phyloP scores from a whole-genome alignment of 2,797 vertebrate genomes.

The Chrysocyon brachyurus region DNA sequence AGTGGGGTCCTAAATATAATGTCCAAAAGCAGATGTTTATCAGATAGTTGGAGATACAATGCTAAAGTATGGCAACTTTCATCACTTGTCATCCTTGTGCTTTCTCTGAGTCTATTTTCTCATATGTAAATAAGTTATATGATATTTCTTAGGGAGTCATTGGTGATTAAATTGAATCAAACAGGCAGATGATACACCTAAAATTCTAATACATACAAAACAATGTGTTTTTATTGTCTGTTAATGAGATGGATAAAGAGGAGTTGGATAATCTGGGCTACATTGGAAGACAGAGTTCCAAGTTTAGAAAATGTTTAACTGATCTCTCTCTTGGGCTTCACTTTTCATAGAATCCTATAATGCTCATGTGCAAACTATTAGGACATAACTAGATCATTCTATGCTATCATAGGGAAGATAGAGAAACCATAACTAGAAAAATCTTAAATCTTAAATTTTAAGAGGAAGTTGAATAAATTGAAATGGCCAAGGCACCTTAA shows the following conservation, averaged over 20 bases:
- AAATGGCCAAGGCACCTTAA: conserved; percentile 24
- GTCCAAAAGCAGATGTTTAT: neutral
- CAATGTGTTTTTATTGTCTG: conserved; percentile 47
- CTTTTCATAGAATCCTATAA: conserved; percentile 44
- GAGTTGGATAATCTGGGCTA: neutral
- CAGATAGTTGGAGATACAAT: conserved; percentile 17
- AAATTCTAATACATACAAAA: conserved; percentile 54
- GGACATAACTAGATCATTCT: neutral
- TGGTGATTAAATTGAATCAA: conserved; percentile 63
- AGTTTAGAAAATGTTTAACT: conserved; percentile 41
- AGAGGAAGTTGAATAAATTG: neutral
- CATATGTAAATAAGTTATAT: conserved; percentile 65
- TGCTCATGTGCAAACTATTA: neutral
- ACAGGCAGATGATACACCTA: conserved; percentile 7
- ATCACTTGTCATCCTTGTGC: neutral
- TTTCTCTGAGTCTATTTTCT: conserved; percentile 67
- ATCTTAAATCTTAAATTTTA: conserved; percentile 46
- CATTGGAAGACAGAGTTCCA: neutral
- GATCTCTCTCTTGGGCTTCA: neutral
- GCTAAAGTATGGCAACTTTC: neutral
- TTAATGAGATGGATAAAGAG: conserved; percentile 20
- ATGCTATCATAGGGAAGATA: conserved; percentile 25
- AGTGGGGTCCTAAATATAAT: neutral
- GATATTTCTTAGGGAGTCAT: conserved; percentile 59
- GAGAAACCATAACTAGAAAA: conserved; percentile 35